Base-by-base conservation (phyloP, 2,888 invertebrate species). In the Cepaea hortensis region DNA sequence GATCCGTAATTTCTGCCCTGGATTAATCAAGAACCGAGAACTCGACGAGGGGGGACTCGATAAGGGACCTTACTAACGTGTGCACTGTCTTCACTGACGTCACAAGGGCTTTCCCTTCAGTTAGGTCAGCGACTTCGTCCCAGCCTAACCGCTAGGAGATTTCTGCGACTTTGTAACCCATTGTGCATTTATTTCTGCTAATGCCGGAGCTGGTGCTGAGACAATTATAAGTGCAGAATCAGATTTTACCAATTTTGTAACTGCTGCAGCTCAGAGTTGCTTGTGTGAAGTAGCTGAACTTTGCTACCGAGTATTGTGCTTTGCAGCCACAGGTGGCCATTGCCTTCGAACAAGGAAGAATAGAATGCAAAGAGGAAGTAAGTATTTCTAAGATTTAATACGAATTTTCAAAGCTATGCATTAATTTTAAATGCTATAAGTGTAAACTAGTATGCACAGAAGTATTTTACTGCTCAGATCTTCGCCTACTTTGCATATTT, bases 251-350 rank as follows among this genome's bases (percentile, higher is more conserved):
- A 46, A 7, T 70, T 55, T 55, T 65, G 35, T 55, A 35, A 35
- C 55, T 35, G n/a, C 55, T 79, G 85, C 85, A 85, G 85, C 85
- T 85, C 73, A 13, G 81, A 61, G 7, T 85, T 35, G 4, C 11
- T 20, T 62, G 20, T 72, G 46, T 48, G 81, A 75, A 79, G 79
- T 79, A 61, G 18, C 62, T 75, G 61, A 85, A 82, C 61, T 77
- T 83, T 79, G 80, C 75, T 61, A 83, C 82, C 62, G 85, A 72
- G 5, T 46, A 65, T 50, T 68, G 55, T 23, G 23, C 23, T 75
- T 77, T 86, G 86, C 86, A 86, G 79, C 86, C 82, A 86, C 86
- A 86, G 77, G 86, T 86, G 86, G 86, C 86, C 86, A 81, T 86
- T 75, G 11, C 65, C 35, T 83, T 76, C 46, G 18, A 70, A 81